A percentile compares a stretch with the other conserved stretches of the same genome.
These are phyloP conservation scores for Crambe crambe DNA, from an alignment of 37 sponge, comb jelly and placozoan genomes.

Conservation along the genomic window DNA sequence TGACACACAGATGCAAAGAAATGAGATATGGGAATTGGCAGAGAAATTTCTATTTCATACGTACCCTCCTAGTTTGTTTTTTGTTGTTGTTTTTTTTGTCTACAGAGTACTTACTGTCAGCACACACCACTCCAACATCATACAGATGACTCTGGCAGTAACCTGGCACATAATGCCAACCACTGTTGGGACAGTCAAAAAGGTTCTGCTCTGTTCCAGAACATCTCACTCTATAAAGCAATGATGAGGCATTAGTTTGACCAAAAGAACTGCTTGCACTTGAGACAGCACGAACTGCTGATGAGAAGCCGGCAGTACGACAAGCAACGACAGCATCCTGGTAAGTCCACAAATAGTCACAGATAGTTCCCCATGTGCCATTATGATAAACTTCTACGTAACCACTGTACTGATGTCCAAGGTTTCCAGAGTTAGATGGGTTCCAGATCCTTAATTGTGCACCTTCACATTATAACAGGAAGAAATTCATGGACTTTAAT, in stretches of 20 bases:
- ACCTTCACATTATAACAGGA: background rate
- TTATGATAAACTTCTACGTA: background rate
- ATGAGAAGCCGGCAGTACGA: slow-evolving; percentile 6
- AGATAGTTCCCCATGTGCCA: background rate
- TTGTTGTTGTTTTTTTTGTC: too few species aligned
- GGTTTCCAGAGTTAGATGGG: background rate
- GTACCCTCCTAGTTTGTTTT: too few species aligned
- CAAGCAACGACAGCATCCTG: slow-evolving; percentile 2
- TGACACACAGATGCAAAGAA: too few species aligned
- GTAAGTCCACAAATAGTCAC: background rate
- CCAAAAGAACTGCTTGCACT: background rate
- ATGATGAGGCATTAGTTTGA: background rate
- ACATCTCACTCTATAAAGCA: background rate
- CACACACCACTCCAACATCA: slow-evolving; percentile 24
- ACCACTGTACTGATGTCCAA: slow-evolving; percentile 5
- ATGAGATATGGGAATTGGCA: too few species aligned
- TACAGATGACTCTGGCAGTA: background rate
- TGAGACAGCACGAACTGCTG: background rate
- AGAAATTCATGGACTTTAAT: background rate
- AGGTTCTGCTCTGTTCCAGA: background rate
- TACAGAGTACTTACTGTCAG: slow-evolving; percentile 17
- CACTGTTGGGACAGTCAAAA: background rate
- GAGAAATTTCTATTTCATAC: too few species aligned
- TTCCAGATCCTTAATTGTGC: background rate
- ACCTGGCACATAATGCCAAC: background rate